phyloP scores from a whole-genome alignment of 2,797 vertebrate genomes.

The Enteromius argenteus region DNA sequence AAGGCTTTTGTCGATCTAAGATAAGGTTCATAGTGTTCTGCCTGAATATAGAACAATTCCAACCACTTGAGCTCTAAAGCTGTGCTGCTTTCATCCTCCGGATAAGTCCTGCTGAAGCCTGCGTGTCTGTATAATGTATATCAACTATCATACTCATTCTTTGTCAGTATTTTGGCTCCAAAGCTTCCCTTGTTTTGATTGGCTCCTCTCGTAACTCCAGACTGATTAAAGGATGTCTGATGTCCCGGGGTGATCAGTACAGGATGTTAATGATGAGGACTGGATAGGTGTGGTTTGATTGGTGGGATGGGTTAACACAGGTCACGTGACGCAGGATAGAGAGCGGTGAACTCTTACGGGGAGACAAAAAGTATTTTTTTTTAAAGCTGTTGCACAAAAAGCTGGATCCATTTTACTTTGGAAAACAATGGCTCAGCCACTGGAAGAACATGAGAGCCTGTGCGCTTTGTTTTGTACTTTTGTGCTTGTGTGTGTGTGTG shows the following conservation, averaged over 20 bases:
- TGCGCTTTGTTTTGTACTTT: conserved; percentile 48
- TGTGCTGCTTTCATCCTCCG: conserved; percentile 4
- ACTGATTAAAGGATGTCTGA: conserved; percentile 55
- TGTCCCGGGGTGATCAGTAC: conserved; percentile 15
- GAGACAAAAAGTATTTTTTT: neutral
- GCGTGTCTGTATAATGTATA: neutral
- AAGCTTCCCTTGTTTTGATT: conserved; percentile 31
- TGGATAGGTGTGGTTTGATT: conserved; percentile 32
- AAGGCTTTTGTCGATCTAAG: conserved; percentile 24
- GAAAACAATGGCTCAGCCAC: conserved; percentile 49
- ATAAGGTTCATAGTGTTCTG: conserved; percentile 28
- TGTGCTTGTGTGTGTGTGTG: conserved; percentile 1
- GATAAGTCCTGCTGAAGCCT: neutral
- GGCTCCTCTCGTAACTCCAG: neutral
- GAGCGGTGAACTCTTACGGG: neutral
- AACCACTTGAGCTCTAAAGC: conserved; percentile 28
- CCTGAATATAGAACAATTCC: conserved; percentile 35
- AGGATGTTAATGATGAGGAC: conserved; percentile 35
- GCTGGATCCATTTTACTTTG: neutral
- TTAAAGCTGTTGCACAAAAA: conserved; percentile 1
- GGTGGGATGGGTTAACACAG: neutral
- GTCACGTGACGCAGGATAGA: neutral
- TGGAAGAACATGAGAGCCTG: conserved; percentile 13
- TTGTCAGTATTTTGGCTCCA: conserved; percentile 29
- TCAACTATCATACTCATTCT: neutral